phyloP scores from a whole-genome alignment of 2,113 vertebrate genomes.

The Dinomys branickii region DNA sequence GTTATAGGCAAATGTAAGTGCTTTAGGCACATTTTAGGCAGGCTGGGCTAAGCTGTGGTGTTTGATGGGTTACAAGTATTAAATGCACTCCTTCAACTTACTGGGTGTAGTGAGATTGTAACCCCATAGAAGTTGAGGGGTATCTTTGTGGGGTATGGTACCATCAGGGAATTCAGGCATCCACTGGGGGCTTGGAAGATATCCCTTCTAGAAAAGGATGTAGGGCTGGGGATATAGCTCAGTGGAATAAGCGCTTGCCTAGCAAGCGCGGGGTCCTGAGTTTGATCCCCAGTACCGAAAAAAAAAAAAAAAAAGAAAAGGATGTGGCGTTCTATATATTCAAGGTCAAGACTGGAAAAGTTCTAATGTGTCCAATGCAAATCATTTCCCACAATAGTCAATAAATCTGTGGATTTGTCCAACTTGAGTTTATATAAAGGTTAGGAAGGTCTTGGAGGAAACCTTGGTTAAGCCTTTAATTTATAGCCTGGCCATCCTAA shows the following conservation, averaged over 20 bases:
- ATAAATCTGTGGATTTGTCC: not conserved
- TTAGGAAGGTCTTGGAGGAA: not conserved
- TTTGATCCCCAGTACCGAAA: no score
- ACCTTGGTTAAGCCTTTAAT: not conserved
- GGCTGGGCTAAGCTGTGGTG: not conserved
- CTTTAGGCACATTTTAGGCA: not conserved
- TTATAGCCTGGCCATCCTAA: not conserved
- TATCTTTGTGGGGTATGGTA: not conserved
- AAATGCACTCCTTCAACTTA: not conserved
- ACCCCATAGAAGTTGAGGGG: not conserved
- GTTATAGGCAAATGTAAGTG: not conserved
- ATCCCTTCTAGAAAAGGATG: not conserved
- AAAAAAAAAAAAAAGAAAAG: no score
- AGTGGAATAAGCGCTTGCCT: no score
- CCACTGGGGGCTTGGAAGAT: not conserved
- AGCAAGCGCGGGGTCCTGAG: no score
- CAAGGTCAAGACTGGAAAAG: not conserved
- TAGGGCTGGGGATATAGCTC: no score
- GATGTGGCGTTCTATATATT: not conserved
- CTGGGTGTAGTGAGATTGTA: not conserved
- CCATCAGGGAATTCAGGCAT: not conserved
- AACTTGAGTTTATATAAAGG: not conserved
- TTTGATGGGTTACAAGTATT: not conserved
- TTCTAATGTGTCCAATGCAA: not conserved
- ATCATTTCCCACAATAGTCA: not conserved